Conservation (phyloP, 2,797 vertebrate species). For the Enteromius argenteus region DNA sequence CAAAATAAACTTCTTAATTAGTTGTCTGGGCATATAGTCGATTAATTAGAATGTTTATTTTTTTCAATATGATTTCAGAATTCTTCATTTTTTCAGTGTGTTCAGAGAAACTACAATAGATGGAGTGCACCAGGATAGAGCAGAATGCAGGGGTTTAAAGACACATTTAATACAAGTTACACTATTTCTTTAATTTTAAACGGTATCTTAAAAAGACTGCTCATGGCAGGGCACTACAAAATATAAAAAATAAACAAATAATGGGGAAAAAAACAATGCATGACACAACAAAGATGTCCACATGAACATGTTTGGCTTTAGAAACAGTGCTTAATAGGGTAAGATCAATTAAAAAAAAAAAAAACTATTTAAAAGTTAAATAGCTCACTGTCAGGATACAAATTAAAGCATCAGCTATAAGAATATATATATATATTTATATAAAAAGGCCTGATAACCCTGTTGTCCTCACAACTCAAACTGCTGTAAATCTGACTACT, state of each 20-base stretch:
- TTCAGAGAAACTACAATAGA: background rate
- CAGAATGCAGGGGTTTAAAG: background rate
- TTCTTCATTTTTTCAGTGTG: background rate
- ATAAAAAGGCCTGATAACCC: background rate
- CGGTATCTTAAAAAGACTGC: background rate
- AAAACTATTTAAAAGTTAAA: background rate
- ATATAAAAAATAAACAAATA: background rate
- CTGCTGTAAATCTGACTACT: background rate
- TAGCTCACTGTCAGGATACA: background rate
- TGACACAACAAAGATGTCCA: background rate
- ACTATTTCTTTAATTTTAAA: background rate
- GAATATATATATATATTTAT: too few relatives aligned
- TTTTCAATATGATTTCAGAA: background rate
- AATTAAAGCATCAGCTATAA: background rate
- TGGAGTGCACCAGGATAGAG: background rate
- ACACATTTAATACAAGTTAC: background rate
- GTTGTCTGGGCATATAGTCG: background rate
- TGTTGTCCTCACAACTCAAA: background rate
- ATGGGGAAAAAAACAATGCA: background rate
- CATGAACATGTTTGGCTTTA: background rate
- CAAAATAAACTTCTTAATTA: background rate
- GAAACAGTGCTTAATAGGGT: background rate
- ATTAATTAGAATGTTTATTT: background rate
- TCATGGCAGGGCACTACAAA: background rate
- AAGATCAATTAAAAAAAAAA: background rate